Percentiles rank a stretch among this genome's conserved stretches.
Conservation (phyloP, 2,888 invertebrate genomes). For the Choreutis nemorana region DNA sequence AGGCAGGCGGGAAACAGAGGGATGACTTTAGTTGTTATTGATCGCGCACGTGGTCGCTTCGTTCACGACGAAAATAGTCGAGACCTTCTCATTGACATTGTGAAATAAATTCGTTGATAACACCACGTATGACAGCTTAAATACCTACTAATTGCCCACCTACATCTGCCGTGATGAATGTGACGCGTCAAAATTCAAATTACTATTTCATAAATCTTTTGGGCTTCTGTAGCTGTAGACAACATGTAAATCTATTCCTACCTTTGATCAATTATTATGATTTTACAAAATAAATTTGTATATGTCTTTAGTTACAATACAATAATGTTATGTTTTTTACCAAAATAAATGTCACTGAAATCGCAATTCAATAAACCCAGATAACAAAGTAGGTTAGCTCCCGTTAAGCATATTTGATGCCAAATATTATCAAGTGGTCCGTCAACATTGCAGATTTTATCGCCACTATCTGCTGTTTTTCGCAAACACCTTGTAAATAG, state of each 20-base stretch:
- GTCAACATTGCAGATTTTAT: slow-evolving; percentile 53
- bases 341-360: no score
- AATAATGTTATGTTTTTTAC: no score
- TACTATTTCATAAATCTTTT: no score
- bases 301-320: no score
- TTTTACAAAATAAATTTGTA: no score
- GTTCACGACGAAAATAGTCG: slow-evolving; percentile 48
- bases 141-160: no score
- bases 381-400: slow-evolving; percentile 60
- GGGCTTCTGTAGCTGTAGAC: no score
- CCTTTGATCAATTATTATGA: no score
- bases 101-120: slow-evolving; percentile 64
- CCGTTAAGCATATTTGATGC: slow-evolving; percentile 42
- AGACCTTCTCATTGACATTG: slow-evolving; percentile 68
- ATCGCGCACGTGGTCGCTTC: slow-evolving; percentile 24
- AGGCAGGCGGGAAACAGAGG: neutral
- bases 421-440: slow-evolving; percentile 57
- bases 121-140: slow-evolving; percentile 62
- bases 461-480: slow-evolving; percentile 26
- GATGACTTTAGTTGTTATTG: neutral
- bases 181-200: no score
- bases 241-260: no score
- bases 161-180: no score
- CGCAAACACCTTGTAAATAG: slow-evolving; percentile 36
- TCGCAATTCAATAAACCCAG: no score